phyloP scores from a whole-genome alignment of 2,888 invertebrate species.

The Apeira syringaria region DNA sequence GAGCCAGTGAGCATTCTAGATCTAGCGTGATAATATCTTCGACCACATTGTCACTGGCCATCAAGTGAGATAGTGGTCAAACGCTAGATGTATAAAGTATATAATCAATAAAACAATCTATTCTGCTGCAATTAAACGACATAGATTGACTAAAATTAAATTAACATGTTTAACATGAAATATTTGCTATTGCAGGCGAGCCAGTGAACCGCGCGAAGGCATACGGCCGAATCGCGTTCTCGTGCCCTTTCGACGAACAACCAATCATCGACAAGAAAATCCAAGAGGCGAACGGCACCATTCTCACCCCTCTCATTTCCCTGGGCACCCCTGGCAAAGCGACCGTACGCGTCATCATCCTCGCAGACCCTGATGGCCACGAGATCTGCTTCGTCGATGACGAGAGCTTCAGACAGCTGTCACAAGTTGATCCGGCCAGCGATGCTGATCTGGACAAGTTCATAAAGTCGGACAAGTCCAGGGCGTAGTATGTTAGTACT shows the following conservation, averaged over 20 bases:
- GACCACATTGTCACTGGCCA: too few relatives aligned
- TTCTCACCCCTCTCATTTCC: constrained; percentile 95
- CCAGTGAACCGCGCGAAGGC: constrained; percentile 93
- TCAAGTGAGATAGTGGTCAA: too few relatives aligned
- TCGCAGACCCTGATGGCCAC: constrained; percentile 98
- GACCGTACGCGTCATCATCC: constrained; percentile 96
- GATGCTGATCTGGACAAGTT: constrained; percentile 91
- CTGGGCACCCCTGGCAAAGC: constrained; percentile 99
- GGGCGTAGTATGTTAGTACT: constrained; percentile 42
- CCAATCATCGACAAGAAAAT: constrained; percentile 90
- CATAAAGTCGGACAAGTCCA: constrained; percentile 87
- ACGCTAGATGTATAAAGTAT: too few relatives aligned
- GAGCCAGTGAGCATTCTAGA: too few relatives aligned
- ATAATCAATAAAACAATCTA: too few relatives aligned
- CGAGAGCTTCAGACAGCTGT: constrained; percentile 95
- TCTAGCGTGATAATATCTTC: too few relatives aligned
- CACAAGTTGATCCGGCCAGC: constrained; percentile 92
- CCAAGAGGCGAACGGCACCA: constrained; percentile 87
- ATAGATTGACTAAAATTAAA: too few relatives aligned
- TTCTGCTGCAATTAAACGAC: too few relatives aligned
- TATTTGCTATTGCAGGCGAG: constrained; percentile 64
- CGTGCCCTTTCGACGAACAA: constrained; percentile 91
- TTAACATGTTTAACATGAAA: background rate
- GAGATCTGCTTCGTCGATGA: constrained; percentile 99
- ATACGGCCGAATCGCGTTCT: constrained; percentile 97